phyloP scores from a whole-genome alignment of 2,888 invertebrate species.

The Crocallis elinguaria region DNA sequence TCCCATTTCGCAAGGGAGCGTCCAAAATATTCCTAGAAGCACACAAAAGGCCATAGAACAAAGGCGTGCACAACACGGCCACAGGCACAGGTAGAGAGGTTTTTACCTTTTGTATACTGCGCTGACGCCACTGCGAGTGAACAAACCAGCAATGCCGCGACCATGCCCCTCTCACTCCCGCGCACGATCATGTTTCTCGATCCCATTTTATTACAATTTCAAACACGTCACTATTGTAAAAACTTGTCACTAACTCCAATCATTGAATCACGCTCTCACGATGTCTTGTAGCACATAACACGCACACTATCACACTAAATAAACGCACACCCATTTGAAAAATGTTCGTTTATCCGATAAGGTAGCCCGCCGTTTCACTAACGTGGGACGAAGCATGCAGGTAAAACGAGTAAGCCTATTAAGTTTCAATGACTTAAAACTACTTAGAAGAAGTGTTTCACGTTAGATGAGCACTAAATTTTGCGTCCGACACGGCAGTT shows the following conservation, averaged over 20 bases:
- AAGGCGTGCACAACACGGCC: conserved; percentile 57
- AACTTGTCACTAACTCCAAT: conserved; percentile 74
- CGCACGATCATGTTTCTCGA: conserved; percentile 66
- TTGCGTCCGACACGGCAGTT: conserved; percentile 61
- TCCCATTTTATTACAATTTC: conserved; percentile 68
- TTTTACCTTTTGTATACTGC: conserved; percentile 80
- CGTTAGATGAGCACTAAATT: conserved; percentile 63
- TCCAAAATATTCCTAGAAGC: conserved; percentile 39
- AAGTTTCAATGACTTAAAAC: conserved; percentile 80
- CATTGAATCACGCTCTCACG: conserved; percentile 67
- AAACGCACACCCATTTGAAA: conserved; percentile 84
- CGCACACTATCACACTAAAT: conserved; percentile 79
- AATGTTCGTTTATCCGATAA: conserved; percentile 83
- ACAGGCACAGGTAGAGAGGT: conserved; percentile 71
- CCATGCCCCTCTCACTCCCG: conserved; percentile 69
- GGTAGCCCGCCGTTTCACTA: conserved; percentile 75
- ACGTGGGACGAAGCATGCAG: conserved; percentile 81
- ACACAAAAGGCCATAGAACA: conserved; percentile 63
- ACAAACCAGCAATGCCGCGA: conserved; percentile 69
- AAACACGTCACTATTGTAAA: conserved; percentile 73
- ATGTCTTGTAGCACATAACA: conserved; percentile 75
- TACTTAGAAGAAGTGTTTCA: conserved; percentile 63
- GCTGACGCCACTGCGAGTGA: conserved; percentile 72
- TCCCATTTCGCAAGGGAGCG: conserved; percentile 19
- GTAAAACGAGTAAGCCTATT: conserved; percentile 81